Percentiles rank a stretch among this genome's conserved stretches.
These are phyloP conservation scores for Ornithorhynchus anatinus DNA, from an alignment of 2,113 vertebrate species.

Conservation along the genomic window DNA sequence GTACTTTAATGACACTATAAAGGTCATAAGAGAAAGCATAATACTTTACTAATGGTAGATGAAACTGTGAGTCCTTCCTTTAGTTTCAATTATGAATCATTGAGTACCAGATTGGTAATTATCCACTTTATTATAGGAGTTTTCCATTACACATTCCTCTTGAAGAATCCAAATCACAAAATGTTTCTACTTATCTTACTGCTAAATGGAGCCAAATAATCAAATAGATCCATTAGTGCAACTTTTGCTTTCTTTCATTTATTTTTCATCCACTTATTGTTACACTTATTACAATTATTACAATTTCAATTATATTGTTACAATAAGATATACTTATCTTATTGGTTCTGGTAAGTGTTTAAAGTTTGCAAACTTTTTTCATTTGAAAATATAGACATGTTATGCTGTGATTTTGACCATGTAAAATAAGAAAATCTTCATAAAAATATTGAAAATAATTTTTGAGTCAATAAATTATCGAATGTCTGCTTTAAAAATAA, in stretches of 20 bases:
- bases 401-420: background rate
- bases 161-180: background rate
- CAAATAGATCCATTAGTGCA: background rate
- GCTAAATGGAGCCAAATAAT: background rate
- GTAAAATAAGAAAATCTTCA: background rate
- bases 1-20: conserved; percentile 1
- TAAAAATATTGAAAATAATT: background rate
- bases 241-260: background rate
- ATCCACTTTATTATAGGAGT: background rate
- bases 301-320: no score
- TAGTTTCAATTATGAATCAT: background rate
- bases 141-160: background rate
- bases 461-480: background rate
- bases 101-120: background rate
- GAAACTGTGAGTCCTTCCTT: background rate
- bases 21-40: background rate
- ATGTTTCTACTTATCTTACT: background rate
- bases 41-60: background rate
- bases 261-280: background rate
- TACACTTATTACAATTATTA: background rate
- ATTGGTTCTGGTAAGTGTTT: background rate
- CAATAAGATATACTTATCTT: no score
- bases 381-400: background rate
- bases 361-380: background rate
- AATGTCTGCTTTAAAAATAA: background rate